Conservation (phyloP, 2,797 vertebrate species). For the Eremophila alpestris region DNA sequence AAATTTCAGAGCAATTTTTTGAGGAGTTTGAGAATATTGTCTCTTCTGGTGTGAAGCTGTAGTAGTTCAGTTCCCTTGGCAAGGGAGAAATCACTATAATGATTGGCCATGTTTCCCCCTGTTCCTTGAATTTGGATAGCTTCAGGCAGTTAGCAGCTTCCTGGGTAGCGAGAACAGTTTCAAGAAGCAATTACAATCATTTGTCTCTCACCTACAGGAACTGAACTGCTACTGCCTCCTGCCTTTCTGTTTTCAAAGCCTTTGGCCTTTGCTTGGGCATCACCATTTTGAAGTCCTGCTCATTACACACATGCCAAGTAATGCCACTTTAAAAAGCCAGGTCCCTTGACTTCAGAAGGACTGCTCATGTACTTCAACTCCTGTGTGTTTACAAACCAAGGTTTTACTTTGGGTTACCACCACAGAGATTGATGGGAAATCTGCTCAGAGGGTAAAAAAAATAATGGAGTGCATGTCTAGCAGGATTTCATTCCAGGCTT, state of each 20-base stretch:
- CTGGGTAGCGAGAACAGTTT: background rate
- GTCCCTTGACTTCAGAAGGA: background rate
- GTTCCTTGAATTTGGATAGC: background rate
- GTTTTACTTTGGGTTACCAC: background rate
- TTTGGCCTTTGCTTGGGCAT: background rate
- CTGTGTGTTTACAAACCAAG: background rate
- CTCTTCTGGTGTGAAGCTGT: background rate
- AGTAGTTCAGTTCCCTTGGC: background rate
- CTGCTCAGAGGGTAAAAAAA: slow-evolving; percentile 24
- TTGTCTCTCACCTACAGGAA: background rate
- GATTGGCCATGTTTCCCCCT: background rate
- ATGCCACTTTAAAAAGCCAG: background rate
- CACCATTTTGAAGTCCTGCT: background rate
- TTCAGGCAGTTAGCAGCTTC: background rate
- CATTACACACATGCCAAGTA: background rate
- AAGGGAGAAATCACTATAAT: background rate
- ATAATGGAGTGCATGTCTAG: background rate
- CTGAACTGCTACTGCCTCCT: background rate
- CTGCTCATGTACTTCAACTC: background rate
- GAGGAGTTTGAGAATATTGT: background rate
- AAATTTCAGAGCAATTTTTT: background rate
- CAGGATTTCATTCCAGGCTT: slow-evolving; percentile 4
- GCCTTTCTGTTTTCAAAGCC: background rate
- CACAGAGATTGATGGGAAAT: background rate
- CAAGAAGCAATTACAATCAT: background rate